These are phyloP conservation scores for Diplosoma virens DNA, from an alignment of 23 tunicate genomes.

Conservation along the genomic window DNA sequence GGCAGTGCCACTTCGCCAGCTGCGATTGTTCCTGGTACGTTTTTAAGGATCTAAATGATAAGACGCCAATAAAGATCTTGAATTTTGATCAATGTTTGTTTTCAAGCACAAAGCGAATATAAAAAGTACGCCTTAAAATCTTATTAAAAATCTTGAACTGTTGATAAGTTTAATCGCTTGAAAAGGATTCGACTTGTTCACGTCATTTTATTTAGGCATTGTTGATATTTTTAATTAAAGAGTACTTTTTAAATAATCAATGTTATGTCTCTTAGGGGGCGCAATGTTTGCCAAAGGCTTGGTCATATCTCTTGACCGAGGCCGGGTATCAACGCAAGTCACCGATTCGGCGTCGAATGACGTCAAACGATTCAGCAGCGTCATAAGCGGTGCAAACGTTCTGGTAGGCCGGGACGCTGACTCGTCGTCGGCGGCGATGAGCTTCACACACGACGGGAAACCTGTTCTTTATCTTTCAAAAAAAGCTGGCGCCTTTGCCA, in stretches of 20 bases:
- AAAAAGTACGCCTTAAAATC: too few relatives aligned
- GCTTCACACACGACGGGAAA: slow-evolving; percentile 65
- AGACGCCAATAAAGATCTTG: too few relatives aligned
- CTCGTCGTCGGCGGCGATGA: slow-evolving; percentile 73
- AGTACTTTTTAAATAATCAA: too few relatives aligned
- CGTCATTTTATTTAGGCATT: too few relatives aligned
- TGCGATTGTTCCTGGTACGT: slow-evolving; percentile 8
- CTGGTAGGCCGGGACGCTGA: slow-evolving; percentile 68
- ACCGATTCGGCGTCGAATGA: slow-evolving; percentile 72
- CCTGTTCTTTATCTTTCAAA: slow-evolving; percentile 59
- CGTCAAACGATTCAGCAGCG: slow-evolving; percentile 74
- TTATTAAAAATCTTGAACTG: too few relatives aligned
- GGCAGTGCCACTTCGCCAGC: neutral
- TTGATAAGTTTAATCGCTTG: too few relatives aligned
- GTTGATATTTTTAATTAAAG: too few relatives aligned
- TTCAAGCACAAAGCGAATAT: too few relatives aligned
- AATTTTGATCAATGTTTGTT: too few relatives aligned
- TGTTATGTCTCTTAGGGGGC: slow-evolving; percentile 66
- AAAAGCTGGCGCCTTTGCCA: slow-evolving; percentile 39
- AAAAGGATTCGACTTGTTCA: too few relatives aligned
- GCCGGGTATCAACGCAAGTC: slow-evolving; percentile 55
- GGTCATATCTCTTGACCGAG: slow-evolving; percentile 58
- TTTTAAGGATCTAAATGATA: too few relatives aligned
- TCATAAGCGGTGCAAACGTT: slow-evolving; percentile 68
- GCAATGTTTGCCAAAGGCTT: slow-evolving; percentile 84